A percentile compares a stretch with the other conserved stretches of the same genome.
These are phyloP conservation scores for Agrotis segetum DNA, from an alignment of 2,888 invertebrate species.

Conservation along the genomic window DNA sequence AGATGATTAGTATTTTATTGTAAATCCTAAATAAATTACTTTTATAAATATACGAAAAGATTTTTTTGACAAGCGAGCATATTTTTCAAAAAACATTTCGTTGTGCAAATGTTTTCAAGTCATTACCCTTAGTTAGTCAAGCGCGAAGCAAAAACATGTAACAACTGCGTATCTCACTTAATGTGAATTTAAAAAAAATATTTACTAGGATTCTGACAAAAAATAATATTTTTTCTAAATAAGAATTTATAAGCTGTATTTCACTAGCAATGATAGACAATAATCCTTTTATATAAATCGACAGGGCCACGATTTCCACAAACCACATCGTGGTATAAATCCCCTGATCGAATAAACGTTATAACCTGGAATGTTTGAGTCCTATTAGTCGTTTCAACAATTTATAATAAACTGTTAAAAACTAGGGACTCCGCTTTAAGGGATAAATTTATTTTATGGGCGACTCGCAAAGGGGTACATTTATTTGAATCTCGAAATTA, in stretches of 20 bases:
- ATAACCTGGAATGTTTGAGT: constrained; percentile 10
- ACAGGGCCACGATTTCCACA: constrained; percentile 32
- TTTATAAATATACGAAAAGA: not conserved
- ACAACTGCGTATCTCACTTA: not conserved
- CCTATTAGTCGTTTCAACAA: constrained; percentile 7
- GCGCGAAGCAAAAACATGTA: too few relatives aligned
- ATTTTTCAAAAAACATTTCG: too few relatives aligned
- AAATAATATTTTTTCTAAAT: not conserved
- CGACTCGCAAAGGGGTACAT: too few relatives aligned
- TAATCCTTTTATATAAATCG: constrained; percentile 23
- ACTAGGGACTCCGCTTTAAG: not conserved
- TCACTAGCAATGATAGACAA: constrained; percentile 17
- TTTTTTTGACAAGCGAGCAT: not conserved
- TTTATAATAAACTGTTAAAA: constrained; percentile 13
- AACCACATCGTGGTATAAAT: constrained; percentile 37
- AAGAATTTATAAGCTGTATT: constrained; percentile 6
- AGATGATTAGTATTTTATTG: not conserved
- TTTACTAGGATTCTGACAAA: not conserved
- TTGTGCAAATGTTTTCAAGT: not conserved
- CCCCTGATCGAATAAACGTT: constrained; percentile 19
- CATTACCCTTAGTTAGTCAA: not conserved
- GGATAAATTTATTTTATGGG: too few relatives aligned
- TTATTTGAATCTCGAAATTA: too few relatives aligned
- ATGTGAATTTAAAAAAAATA: not conserved
- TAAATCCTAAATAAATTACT: not conserved